Percentiles rank a stretch among this genome's conserved stretches.
Conservation (phyloP, 23 tunicate genomes). For the Phallusia fumigata region DNA sequence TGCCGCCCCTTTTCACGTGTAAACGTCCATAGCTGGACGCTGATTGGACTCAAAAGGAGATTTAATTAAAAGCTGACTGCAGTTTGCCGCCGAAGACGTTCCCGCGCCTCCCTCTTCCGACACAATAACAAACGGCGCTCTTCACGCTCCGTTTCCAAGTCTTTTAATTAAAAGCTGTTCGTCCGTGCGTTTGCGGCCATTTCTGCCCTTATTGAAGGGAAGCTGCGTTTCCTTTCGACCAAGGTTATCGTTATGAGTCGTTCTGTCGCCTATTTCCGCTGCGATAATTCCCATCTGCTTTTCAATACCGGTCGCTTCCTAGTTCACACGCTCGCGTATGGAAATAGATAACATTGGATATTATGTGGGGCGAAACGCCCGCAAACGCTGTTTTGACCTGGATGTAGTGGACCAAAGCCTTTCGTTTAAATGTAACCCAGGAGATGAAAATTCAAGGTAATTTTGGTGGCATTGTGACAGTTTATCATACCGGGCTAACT, state of each 20-base stretch:
- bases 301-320: no score
- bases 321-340: no score
- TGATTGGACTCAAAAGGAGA: background rate
- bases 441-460: no score
- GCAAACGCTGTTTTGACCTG: no score
- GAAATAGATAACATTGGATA: no score
- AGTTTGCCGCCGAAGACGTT: background rate
- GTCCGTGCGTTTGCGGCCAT: background rate
- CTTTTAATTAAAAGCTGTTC: constrained; percentile 5
- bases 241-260: background rate
- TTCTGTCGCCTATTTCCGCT: no score
- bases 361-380: no score
- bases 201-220: background rate
- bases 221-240: background rate
- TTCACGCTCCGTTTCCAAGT: constrained; percentile 1
- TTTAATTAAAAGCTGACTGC: background rate
- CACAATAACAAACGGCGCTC: background rate
- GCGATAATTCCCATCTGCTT: no score
- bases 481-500: no score
- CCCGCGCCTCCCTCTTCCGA: background rate
- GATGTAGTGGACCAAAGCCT: no score
- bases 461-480: no score
- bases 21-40: background rate
- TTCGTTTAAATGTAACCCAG: no score
- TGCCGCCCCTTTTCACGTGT: background rate